Evolutionary conservation across 2,888 invertebrate species (phyloP).

Genomic region (Thysanoteuthis rhombus): DNA sequence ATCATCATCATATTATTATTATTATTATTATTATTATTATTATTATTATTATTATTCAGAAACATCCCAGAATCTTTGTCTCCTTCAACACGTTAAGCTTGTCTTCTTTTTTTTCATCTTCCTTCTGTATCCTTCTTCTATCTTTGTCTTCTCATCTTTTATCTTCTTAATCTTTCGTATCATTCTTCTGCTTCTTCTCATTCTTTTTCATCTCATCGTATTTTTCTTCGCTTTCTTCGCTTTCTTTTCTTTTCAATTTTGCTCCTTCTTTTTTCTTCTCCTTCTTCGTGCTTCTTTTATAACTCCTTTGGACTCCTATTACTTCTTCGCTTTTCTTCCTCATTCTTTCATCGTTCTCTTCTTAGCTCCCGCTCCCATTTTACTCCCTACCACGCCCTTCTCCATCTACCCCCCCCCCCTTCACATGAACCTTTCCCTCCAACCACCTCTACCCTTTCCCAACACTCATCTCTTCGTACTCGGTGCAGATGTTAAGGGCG

Average conservation of each 20-base stretch:
- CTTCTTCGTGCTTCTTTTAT: background rate
- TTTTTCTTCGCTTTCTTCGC: background rate
- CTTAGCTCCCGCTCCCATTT: background rate
- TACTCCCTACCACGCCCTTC: fast-evolving
- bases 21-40: too few species aligned
- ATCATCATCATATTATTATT: too few species aligned
- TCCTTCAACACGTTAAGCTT: too few species aligned
- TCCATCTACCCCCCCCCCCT: background rate
- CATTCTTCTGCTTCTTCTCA: background rate
- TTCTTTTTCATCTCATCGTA: background rate
- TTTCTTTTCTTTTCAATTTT: background rate
- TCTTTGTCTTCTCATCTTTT: too few species aligned
- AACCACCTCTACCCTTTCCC: fast-evolving
- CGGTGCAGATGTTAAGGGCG: background rate
- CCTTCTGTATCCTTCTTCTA: too few species aligned
- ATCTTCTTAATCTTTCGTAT: too few species aligned
- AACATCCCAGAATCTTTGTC: too few species aligned
- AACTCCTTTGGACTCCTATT: background rate
- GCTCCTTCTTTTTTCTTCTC: background rate
- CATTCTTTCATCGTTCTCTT: background rate
- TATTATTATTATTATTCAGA: too few species aligned
- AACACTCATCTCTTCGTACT: too few species aligned
- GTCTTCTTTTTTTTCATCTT: too few species aligned
- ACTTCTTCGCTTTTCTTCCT: background rate
- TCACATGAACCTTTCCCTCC: background rate